Percentiles rank a stretch among this genome's conserved stretches.
Conservation (phyloP, 2,797 vertebrate genomes). For the Aplochiton taeniatus region DNA sequence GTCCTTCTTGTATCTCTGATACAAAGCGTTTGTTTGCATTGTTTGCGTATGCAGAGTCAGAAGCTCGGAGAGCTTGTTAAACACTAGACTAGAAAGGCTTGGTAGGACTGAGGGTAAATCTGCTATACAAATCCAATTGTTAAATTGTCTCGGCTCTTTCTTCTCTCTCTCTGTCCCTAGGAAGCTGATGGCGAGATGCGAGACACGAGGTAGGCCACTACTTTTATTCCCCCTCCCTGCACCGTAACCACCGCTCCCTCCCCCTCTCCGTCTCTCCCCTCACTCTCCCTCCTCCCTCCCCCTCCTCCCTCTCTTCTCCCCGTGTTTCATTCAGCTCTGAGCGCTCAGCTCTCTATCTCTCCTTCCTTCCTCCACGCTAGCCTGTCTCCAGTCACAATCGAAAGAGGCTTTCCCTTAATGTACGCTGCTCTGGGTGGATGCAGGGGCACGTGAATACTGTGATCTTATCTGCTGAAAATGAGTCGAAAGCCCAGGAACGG, state of each 20-base stretch:
- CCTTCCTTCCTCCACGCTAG: slow-evolving; percentile 40
- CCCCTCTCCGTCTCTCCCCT: slow-evolving; percentile 35
- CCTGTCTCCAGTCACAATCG: slow-evolving; percentile 70
- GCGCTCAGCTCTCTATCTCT: slow-evolving; percentile 47
- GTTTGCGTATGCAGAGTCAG: slow-evolving; percentile 31
- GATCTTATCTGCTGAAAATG: slow-evolving; percentile 73
- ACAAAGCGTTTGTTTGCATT: slow-evolving; percentile 67
- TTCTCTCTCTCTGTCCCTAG: slow-evolving; percentile 82
- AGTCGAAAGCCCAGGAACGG: slow-evolving; percentile 73
- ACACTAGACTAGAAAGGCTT: slow-evolving; percentile 59
- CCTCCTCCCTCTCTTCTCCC: slow-evolving; percentile 35
- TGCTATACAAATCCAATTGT: slow-evolving; percentile 60
- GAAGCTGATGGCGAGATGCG: slow-evolving; percentile 88
- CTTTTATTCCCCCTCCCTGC: slow-evolving; percentile 55
- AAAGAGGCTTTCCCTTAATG: slow-evolving; percentile 64
- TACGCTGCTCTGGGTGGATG: slow-evolving; percentile 62
- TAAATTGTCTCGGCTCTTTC: slow-evolving; percentile 55
- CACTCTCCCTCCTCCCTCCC: slow-evolving; percentile 55
- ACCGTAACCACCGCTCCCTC: slow-evolving; percentile 39
- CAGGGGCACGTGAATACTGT: slow-evolving; percentile 63
- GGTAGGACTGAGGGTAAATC: slow-evolving; percentile 54
- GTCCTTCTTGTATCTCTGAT: slow-evolving; percentile 17
- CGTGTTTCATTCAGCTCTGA: slow-evolving; percentile 59
- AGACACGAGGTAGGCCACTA: slow-evolving; percentile 88
- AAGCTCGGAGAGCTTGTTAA: slow-evolving; percentile 62